phyloP scores from a whole-genome alignment of 2,888 invertebrate genomes.

The Tetramorium bicarinatum region DNA sequence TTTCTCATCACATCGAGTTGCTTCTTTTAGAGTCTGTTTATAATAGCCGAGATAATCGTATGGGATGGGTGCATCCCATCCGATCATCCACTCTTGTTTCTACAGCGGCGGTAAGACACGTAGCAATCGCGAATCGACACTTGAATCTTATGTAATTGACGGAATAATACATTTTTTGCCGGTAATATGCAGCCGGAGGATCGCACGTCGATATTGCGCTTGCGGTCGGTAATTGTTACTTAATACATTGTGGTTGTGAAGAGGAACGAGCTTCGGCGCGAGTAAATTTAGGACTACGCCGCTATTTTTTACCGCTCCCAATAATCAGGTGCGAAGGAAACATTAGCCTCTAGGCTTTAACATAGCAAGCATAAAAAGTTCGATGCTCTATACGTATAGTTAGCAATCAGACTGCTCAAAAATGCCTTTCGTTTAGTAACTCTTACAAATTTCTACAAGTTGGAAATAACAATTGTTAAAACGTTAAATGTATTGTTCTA shows the following conservation, averaged over 20 bases:
- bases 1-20: constrained; percentile 64
- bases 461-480: background rate
- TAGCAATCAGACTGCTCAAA: background rate
- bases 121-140: constrained; percentile 53
- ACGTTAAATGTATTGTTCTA: background rate
- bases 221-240: constrained; percentile 54
- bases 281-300: constrained; percentile 40
- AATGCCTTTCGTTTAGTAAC: background rate
- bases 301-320: constrained; percentile 37
- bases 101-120: constrained; percentile 54
- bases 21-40: constrained; percentile 63
- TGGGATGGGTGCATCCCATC: constrained; percentile 57
- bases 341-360: constrained; percentile 6
- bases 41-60: constrained; percentile 68
- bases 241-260: constrained; percentile 53
- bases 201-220: constrained; percentile 10
- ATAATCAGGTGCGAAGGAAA: constrained; percentile 49
- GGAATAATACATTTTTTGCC: constrained; percentile 46
- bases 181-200: background rate
- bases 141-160: constrained; percentile 48
- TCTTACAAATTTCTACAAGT: background rate
- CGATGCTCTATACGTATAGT: background rate
- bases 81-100: constrained; percentile 64
- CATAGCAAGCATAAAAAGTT: constrained; percentile 12
- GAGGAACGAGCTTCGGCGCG: constrained; percentile 36